Conservation (phyloP, 2,797 vertebrate species). For the Peromyscus eremicus region DNA sequence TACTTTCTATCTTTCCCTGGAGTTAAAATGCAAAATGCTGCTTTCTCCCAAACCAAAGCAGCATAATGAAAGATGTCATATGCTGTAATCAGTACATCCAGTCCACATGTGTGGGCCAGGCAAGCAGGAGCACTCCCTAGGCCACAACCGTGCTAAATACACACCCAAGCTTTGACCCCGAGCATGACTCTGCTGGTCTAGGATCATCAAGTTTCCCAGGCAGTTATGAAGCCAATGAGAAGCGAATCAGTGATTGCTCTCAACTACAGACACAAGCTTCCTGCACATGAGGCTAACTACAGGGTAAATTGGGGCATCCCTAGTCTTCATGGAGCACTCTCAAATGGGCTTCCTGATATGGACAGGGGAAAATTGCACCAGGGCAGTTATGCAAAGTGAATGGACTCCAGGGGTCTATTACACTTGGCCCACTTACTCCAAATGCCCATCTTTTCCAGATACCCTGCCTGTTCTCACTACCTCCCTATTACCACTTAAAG, state of each 20-base stretch:
- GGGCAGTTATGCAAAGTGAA: background rate
- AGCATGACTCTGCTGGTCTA: background rate
- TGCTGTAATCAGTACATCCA: background rate
- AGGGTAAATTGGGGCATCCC: background rate
- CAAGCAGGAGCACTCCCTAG: rapidly evolving
- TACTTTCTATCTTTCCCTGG: background rate
- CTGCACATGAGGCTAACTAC: background rate
- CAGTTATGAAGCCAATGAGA: background rate
- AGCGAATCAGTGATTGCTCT: background rate
- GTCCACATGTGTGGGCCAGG: no score
- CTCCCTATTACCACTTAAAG: background rate
- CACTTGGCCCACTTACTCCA: background rate
- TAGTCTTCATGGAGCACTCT: background rate
- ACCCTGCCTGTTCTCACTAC: background rate
- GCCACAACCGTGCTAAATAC: background rate
- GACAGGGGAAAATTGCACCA: background rate
- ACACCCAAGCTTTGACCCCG: background rate
- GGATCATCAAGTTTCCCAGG: background rate
- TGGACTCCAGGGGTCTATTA: background rate
- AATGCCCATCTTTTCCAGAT: background rate
- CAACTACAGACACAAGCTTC: background rate
- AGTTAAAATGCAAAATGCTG: background rate
- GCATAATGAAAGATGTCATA: background rate
- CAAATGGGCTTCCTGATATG: background rate
- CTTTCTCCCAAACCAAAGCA: background rate